Conservation (phyloP, 2,888 invertebrate species). For the Acanthococcus lagerstroemiae region DNA sequence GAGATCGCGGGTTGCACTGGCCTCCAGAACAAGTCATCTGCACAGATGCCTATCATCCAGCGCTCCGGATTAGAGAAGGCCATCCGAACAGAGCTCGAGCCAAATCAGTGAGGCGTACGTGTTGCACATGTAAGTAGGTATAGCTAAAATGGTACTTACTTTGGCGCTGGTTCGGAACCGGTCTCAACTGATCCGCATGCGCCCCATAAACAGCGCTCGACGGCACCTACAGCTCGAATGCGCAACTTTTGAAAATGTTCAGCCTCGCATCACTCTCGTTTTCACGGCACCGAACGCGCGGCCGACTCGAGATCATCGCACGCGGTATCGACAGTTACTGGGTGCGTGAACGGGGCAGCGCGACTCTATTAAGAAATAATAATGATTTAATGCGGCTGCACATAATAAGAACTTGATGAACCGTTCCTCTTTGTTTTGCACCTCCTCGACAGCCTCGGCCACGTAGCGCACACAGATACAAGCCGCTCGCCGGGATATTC, state of each 20-base stretch:
- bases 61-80: too few species aligned
- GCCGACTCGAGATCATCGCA: background rate
- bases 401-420: constrained; percentile 23
- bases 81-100: too few species aligned
- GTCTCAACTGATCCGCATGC: background rate
- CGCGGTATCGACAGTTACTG: background rate
- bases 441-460: background rate
- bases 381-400: constrained; percentile 14
- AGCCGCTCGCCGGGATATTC: background rate
- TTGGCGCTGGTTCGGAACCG: too few species aligned
- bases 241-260: background rate
- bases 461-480: background rate
- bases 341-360: background rate
- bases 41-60: too few species aligned
- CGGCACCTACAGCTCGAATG: background rate
- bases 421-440: constrained; percentile 16
- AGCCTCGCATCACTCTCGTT: background rate
- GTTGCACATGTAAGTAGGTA: too few species aligned
- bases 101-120: too few species aligned
- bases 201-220: background rate
- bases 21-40: too few species aligned
- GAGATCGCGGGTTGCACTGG: too few species aligned
- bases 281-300: background rate
- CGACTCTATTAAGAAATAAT: constrained; percentile 19
- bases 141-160: too few species aligned